Evolutionary conservation across 2,113 vertebrate species (phyloP).

Genomic region (Ochotona princeps): DNA sequence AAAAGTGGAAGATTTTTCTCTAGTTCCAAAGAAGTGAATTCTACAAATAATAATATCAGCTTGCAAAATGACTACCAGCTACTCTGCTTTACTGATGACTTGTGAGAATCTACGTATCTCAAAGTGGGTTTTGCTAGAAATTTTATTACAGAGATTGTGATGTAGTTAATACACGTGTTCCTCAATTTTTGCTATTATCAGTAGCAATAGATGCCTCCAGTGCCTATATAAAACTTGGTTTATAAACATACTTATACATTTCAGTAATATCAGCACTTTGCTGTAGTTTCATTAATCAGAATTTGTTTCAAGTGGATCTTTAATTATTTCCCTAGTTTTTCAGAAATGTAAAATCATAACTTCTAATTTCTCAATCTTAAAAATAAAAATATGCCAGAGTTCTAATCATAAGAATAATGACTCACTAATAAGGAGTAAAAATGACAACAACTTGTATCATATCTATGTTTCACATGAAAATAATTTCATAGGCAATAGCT

Average conservation of each 20-base stretch:
- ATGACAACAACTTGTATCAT: background rate
- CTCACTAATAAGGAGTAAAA: background rate
- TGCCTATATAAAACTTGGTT: background rate
- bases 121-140: background rate
- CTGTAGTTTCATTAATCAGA: background rate
- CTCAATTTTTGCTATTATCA: no score
- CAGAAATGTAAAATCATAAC: background rate
- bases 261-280: background rate
- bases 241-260: background rate
- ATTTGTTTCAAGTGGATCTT: background rate
- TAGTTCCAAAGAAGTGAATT: background rate
- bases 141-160: background rate
- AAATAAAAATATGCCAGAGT: background rate
- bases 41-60: background rate
- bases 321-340: background rate
- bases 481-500: background rate
- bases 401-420: background rate
- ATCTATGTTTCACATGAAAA: background rate
- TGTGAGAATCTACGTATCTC: background rate
- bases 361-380: background rate
- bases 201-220: background rate
- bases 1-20: background rate
- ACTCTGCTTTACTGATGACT: background rate
- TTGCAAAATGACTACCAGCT: background rate
- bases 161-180: background rate